phyloP scores from a whole-genome alignment of 2,113 vertebrate species.

The Castor canadensis region DNA sequence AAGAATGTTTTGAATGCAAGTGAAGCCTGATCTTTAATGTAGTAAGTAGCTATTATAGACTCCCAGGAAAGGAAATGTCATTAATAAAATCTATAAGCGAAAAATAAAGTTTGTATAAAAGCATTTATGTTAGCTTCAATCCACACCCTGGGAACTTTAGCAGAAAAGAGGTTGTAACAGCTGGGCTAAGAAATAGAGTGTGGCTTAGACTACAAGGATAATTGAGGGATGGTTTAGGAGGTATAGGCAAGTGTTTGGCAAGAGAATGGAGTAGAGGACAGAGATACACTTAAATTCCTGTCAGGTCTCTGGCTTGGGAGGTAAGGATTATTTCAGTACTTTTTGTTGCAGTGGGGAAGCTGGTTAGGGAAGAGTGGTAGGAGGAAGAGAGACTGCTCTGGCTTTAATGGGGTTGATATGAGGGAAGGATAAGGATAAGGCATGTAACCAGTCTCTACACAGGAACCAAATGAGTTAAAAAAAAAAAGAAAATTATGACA shows the following conservation, averaged over 20 bases:
- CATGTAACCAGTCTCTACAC: not conserved
- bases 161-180: not conserved
- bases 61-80: slow-evolving; percentile 28
- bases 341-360: not conserved
- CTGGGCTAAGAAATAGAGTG: not conserved
- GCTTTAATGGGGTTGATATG: not conserved
- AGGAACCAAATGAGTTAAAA: not conserved
- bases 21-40: slow-evolving; percentile 2
- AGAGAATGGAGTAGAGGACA: not conserved
- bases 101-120: slow-evolving; percentile 47
- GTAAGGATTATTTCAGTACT: not conserved
- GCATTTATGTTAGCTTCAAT: not conserved
- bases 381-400: not conserved
- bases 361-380: not conserved
- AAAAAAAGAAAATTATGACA: not conserved
- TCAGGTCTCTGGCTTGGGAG: not conserved
- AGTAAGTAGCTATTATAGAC: not conserved
- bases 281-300: not conserved
- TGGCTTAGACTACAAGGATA: not conserved
- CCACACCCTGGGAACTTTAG: not conserved
- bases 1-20: not conserved
- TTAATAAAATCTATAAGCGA: slow-evolving; percentile 43
- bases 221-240: not conserved
- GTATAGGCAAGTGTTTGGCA: not conserved
- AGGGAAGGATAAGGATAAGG: not conserved